Percentiles rank a stretch among this genome's conserved stretches.
phyloP scores from a whole-genome alignment of 2,797 vertebrate genomes.

The Gymnopithys bicolor region DNA sequence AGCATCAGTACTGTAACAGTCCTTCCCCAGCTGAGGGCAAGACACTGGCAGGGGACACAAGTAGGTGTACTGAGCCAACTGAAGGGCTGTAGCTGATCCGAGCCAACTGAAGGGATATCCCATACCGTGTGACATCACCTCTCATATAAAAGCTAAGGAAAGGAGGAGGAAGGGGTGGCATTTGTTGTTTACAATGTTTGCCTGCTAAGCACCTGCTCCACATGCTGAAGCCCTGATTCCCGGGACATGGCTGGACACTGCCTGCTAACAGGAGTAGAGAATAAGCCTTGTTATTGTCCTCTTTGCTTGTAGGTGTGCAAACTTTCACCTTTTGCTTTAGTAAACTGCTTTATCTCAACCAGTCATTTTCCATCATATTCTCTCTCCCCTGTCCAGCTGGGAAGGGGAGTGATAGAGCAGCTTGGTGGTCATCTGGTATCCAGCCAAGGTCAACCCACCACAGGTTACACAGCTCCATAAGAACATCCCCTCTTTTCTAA shows the following conservation, averaged over 20 bases:
- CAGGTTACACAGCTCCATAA: background rate
- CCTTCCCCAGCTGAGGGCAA: background rate
- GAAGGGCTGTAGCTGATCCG: background rate
- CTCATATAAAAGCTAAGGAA: background rate
- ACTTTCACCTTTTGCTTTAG: background rate
- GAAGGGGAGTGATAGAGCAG: background rate
- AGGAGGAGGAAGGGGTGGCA: background rate
- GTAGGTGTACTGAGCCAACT: background rate
- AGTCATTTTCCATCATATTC: background rate
- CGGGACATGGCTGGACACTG: rapidly evolving
- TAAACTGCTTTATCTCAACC: background rate
- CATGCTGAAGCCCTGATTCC: background rate
- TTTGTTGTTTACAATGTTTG: background rate
- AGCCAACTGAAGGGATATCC: background rate
- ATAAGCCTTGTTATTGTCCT: background rate
- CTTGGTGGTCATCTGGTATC: background rate
- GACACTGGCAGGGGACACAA: background rate
- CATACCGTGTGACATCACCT: background rate
- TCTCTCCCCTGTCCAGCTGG: background rate
- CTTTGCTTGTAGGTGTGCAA: background rate
- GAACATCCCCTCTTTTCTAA: background rate
- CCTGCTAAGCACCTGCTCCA: background rate
- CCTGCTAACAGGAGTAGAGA: background rate
- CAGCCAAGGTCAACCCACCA: background rate
- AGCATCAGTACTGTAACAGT: background rate